These are phyloP conservation scores for Tinea semifulvella DNA, from an alignment of 2,888 invertebrate genomes.

Conservation along the genomic window DNA sequence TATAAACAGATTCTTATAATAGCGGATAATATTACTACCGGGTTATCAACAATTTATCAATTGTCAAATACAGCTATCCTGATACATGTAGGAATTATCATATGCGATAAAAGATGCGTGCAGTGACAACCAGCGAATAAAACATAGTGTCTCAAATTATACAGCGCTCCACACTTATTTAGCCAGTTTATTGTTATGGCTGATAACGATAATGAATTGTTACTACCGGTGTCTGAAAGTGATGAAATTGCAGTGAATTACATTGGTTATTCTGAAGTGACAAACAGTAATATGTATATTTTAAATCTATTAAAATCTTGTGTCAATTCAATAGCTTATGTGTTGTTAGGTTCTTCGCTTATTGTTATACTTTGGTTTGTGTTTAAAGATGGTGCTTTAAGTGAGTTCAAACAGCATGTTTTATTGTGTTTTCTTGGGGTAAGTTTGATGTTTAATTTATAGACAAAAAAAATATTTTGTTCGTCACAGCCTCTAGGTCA, in stretches of 20 bases:
- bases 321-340: constrained; percentile 23
- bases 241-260: not conserved
- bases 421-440: constrained; percentile 49
- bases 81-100: constrained; percentile 31
- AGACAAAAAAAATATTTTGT: too few relatives aligned
- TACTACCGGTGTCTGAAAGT: constrained; percentile 1
- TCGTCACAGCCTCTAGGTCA: too few relatives aligned
- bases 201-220: constrained; percentile 6
- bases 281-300: not conserved
- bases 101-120: constrained; percentile 27
- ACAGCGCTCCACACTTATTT: not conserved
- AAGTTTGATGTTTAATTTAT: too few relatives aligned
- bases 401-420: constrained; percentile 34
- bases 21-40: not conserved
- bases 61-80: constrained; percentile 5
- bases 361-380: constrained; percentile 29
- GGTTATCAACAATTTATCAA: constrained; percentile 21
- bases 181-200: constrained; percentile 5
- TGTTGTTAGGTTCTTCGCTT: constrained; percentile 19
- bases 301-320: constrained; percentile 21
- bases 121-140: constrained; percentile 14
- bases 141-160: not conserved
- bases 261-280: not conserved
- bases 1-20: not conserved
- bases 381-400: constrained; percentile 32